Percentiles rank a stretch among this genome's conserved stretches.
phyloP scores from a whole-genome alignment of 2,113 vertebrate genomes.

The Phaetusa simplex region DNA sequence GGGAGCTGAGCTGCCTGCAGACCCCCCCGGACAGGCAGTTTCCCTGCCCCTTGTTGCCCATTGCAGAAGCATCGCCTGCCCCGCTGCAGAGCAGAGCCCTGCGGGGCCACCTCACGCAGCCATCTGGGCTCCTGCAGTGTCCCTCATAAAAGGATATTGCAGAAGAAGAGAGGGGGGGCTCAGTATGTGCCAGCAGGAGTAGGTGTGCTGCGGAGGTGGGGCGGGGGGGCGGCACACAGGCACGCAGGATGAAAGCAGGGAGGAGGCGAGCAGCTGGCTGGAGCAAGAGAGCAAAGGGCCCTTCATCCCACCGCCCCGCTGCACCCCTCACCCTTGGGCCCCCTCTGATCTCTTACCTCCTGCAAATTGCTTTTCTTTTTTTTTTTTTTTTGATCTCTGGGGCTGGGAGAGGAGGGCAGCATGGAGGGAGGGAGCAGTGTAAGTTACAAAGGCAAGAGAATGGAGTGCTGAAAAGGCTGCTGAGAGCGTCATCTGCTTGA shows the following conservation, averaged over 20 bases:
- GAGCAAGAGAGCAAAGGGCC: background rate
- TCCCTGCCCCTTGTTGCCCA: background rate
- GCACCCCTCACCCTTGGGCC: background rate
- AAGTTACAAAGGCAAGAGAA: background rate
- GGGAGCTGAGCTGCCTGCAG: background rate
- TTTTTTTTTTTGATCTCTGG: background rate
- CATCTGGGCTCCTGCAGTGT: background rate
- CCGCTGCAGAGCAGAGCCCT: background rate
- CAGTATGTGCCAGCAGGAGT: background rate
- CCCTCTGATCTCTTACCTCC: slow-evolving; percentile 50
- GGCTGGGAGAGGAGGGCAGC: background rate
- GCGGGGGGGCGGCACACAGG: background rate
- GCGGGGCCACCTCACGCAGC: fast-evolving
- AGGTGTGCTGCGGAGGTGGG: background rate
- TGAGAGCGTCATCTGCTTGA: background rate
- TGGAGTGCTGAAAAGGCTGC: background rate
- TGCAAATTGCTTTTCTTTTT: background rate
- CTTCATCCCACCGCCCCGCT: slow-evolving; percentile 46
- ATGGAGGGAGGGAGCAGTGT: background rate
- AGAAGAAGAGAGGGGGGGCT: background rate
- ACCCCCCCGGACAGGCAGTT: background rate
- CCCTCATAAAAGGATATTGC: background rate
- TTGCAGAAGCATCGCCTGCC: fast-evolving
- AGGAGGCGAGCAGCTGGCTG: slow-evolving; percentile 46
- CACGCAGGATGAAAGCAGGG: slow-evolving; percentile 13